Evolutionary conservation across 1,140 invertebrate species (phyloP), one percentile per base, ranked within the genome.

Genomic region (Muscidifurax raptorellus): DNA sequence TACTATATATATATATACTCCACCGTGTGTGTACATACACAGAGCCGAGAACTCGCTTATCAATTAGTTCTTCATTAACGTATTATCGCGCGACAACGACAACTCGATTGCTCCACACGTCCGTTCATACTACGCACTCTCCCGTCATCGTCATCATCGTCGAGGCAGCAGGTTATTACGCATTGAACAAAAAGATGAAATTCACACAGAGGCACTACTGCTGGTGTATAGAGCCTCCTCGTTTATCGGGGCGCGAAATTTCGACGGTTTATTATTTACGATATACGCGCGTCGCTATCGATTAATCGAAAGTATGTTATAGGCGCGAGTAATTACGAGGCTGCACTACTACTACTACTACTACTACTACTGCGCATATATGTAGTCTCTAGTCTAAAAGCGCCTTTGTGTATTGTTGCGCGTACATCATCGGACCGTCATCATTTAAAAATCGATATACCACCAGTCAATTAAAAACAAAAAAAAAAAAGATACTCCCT

Each of bases 401-500:
- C 22, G 0, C 2, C 64, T 27, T 0, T 27, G 10, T 27, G 12
- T 69, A 27, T 25, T 6, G n/a, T n/a, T n/a, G n/a, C n/a, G n/a
- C n/a, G n/a, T n/a, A n/a, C n/a, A n/a, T n/a, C n/a, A n/a, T n/a
- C n/a, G n/a, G n/a, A 27, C 6, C 0, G 2, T 27, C 36, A 9
- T 40, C 36, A 5, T 32, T 32, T 2, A 40, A 40, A 40, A 40
- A 40, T 40, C 9, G 36, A 40, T 40, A 40, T 40, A 40, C 36
- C 36, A 9, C 36, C 1, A 10, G 36, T 40, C 36, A 40, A 40
- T 40, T 10, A 5, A 2, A 28, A 69, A 69, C 66, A 72, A 82
- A 78, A 85, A 85, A 32, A 78, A 79, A 28, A 85, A 83, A 87
- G n/a, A n/a, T n/a, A n/a, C n/a, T n/a, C n/a, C n/a, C n/a, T n/a